phyloP scores from a whole-genome alignment of 2,113 vertebrate genomes.

The Gobiocypris rarus region DNA sequence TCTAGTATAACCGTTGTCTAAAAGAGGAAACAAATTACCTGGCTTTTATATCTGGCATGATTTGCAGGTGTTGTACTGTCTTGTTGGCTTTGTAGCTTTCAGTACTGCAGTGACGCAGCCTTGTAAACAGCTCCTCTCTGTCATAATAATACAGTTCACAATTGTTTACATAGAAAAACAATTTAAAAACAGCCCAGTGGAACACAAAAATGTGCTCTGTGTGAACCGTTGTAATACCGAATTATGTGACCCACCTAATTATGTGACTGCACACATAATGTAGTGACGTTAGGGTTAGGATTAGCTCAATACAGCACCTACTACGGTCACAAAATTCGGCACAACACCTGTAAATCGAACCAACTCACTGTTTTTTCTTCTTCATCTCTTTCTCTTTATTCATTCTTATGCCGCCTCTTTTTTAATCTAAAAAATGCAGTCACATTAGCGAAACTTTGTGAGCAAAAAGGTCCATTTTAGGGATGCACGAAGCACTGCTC shows the following conservation, averaged over 20 bases:
- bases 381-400: neutral
- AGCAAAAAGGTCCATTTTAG: neutral
- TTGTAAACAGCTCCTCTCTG: neutral
- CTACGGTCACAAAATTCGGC: too few relatives aligned
- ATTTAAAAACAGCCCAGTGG: neutral
- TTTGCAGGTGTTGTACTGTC: neutral
- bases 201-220: neutral
- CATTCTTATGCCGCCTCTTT: neutral
- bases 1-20: neutral
- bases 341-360: neutral
- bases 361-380: neutral
- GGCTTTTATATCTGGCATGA: conserved; percentile 25
- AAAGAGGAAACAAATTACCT: conserved; percentile 6
- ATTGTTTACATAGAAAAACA: neutral
- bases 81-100: conserved; percentile 10
- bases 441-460: neutral
- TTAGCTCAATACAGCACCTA: too few relatives aligned
- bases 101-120: neutral
- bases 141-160: conserved; percentile 12
- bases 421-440: neutral
- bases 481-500: neutral
- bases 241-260: too few relatives aligned
- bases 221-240: neutral
- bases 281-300: too few relatives aligned
- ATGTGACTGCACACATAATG: too few relatives aligned